Percentiles rank a stretch among this genome's conserved stretches.
Evolutionary conservation across 1,140 invertebrate genomes (phyloP).

Genomic region (Cydia pomonella): DNA sequence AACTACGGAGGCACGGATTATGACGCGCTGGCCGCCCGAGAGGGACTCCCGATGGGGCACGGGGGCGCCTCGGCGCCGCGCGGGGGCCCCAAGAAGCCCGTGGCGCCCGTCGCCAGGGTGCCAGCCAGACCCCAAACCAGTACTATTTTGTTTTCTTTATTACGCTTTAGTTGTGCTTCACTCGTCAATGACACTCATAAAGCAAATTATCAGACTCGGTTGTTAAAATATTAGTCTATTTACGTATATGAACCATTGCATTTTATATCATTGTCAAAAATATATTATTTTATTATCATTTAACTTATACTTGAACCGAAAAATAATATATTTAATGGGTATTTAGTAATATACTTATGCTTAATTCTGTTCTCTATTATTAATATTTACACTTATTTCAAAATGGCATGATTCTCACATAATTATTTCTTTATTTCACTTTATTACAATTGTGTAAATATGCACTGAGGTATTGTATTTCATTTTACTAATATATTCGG

Average conservation of each 20-base stretch:
- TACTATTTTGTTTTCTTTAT: conserved; percentile 75
- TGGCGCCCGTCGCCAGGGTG: conserved; percentile 78
- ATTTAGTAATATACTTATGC: conserved; percentile 33
- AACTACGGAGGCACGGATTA: conserved; percentile 97
- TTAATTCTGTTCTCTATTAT: neutral
- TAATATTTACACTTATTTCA: neutral
- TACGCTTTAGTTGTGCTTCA: conserved; percentile 35
- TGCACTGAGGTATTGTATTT: neutral
- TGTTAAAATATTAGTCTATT: conserved; percentile 8
- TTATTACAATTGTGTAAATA: conserved; percentile 15
- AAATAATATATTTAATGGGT: conserved; percentile 27
- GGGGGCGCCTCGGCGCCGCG: conserved; percentile 83
- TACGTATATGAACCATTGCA: conserved; percentile 44
- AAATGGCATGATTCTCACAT: neutral
- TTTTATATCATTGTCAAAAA: conserved; percentile 31
- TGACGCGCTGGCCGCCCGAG: conserved; percentile 92
- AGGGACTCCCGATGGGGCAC: conserved; percentile 90
- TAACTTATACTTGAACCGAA: conserved; percentile 25
- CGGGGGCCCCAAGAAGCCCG: conserved; percentile 65
- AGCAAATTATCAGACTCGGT: neutral
- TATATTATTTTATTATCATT: conserved; percentile 33
- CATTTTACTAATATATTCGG: conserved; percentile 1
- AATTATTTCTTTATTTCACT: neutral
- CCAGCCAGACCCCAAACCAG: conserved; percentile 82
- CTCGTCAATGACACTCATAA: neutral